phyloP scores from a whole-genome alignment of 2,113 vertebrate species.

The Poicephalus meyeri region DNA sequence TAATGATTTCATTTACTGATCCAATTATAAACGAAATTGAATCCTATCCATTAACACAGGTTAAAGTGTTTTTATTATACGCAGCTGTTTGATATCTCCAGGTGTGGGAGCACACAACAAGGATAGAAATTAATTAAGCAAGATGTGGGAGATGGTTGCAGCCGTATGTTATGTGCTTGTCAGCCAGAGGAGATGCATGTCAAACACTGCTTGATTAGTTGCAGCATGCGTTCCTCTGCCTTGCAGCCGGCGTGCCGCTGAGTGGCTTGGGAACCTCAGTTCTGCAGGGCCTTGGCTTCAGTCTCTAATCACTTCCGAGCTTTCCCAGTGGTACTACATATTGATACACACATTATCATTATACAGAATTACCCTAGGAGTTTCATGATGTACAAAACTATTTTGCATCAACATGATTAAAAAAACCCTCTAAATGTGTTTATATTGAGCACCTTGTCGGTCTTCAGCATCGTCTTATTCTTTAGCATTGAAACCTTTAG shows the following conservation, averaged over 20 bases:
- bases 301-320: accelerated
- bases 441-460: background rate
- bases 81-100: slow-evolving; percentile 51
- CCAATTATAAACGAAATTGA: slow-evolving; percentile 10
- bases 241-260: background rate
- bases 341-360: background rate
- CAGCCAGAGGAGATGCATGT: slow-evolving; percentile 5
- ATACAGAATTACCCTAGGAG: background rate
- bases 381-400: background rate
- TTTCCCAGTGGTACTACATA: accelerated
- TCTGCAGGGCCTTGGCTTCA: background rate
- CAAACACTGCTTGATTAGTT: background rate
- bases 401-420: background rate
- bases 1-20: slow-evolving; percentile 5
- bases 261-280: background rate
- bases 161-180: background rate
- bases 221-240: background rate
- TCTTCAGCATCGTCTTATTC: accelerated
- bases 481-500: background rate
- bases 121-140: slow-evolving; percentile 31
- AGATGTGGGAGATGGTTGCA: slow-evolving; percentile 45
- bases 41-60: background rate
- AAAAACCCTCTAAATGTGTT: accelerated
- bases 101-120: slow-evolving; percentile 34
- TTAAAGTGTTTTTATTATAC: background rate